These are phyloP conservation scores for Troides aeacus DNA, from an alignment of 2,888 invertebrate species.

Conservation along the genomic window DNA sequence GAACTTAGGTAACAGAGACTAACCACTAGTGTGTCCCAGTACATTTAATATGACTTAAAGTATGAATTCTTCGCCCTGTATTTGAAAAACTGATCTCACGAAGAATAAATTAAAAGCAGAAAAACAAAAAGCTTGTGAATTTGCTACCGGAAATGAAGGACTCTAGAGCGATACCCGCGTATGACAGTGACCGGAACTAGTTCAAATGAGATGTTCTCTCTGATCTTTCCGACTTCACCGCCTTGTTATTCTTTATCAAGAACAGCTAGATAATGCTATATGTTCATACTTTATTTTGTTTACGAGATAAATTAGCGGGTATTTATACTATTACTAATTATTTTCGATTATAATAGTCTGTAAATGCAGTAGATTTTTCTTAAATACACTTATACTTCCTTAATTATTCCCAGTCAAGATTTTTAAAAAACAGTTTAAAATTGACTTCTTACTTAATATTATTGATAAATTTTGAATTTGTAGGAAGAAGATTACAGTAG, in stretches of 20 bases:
- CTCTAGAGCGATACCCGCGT: slow-evolving; percentile 37
- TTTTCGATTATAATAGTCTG: too few species aligned
- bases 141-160: slow-evolving; percentile 54
- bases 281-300: background rate
- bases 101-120: background rate
- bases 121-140: slow-evolving; percentile 6
- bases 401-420: too few species aligned
- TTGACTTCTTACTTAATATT: too few species aligned
- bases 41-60: background rate
- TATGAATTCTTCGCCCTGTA: background rate
- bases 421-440: too few species aligned
- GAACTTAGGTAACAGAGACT: too few species aligned
- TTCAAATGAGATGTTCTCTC: slow-evolving; percentile 51
- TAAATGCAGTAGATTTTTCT: too few species aligned
- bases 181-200: slow-evolving; percentile 47
- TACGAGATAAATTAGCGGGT: too few species aligned
- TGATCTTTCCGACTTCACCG: slow-evolving; percentile 29
- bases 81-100: background rate
- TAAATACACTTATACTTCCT: too few species aligned
- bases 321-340: too few species aligned
- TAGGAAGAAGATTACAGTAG: too few species aligned
- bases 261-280: background rate
- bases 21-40: too few species aligned
- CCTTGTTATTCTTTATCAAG: background rate
- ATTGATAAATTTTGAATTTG: too few species aligned